Evolutionary conservation across 2,888 invertebrate species (phyloP).

Genomic region (Noctua janthina): DNA sequence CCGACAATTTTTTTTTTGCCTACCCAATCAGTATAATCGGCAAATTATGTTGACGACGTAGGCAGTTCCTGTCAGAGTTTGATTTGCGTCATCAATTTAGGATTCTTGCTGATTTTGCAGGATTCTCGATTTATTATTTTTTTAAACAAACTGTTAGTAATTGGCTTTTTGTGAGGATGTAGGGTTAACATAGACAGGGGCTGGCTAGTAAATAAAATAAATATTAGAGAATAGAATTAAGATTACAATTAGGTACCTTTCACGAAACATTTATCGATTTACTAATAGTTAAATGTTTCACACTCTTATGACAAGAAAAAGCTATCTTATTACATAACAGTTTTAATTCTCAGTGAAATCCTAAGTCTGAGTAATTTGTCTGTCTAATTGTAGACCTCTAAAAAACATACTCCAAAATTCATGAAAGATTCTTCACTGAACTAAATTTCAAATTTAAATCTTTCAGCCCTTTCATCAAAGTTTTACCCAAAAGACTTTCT

Average conservation of each 20-base stretch:
- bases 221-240: neutral
- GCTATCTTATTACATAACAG: neutral
- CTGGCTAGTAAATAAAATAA: neutral
- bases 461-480: constrained; percentile 47
- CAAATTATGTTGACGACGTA: constrained; percentile 5
- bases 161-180: neutral
- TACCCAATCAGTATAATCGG: neutral
- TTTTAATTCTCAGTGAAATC: neutral
- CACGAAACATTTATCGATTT: neutral
- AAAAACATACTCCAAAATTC: constrained; percentile 9
- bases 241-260: neutral
- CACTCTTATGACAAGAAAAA: neutral
- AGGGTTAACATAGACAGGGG: no score
- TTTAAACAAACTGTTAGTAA: neutral
- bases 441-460: constrained; percentile 46
- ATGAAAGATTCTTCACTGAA: constrained; percentile 14
- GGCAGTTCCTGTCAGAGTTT: constrained; percentile 1
- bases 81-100: constrained; percentile 8
- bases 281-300: neutral
- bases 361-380: neutral
- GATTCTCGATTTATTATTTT: neutral
- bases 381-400: neutral
- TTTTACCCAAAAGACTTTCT: constrained; percentile 51
- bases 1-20: neutral
- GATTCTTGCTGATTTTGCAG: constrained; percentile 10